These are phyloP conservation scores for Oxystoma pomonae DNA, from an alignment of 2,888 invertebrate species.

Conservation along the genomic window DNA sequence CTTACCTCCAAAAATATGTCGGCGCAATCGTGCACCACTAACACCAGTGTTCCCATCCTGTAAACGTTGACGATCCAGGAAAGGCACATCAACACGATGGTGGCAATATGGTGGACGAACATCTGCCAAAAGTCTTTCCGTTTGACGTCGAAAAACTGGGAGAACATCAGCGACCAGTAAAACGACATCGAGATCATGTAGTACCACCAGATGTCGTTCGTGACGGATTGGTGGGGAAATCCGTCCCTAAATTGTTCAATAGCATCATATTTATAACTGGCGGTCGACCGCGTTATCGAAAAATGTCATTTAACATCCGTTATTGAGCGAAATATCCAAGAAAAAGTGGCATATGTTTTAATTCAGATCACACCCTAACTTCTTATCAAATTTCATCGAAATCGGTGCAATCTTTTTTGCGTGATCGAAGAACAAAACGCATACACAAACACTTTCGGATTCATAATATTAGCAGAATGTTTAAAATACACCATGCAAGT, in stretches of 20 bases:
- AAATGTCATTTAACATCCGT: too few relatives aligned
- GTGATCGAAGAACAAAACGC: too few relatives aligned
- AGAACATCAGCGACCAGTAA: conserved; percentile 91
- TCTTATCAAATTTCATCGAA: too few relatives aligned
- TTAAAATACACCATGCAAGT: too few relatives aligned
- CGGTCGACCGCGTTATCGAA: too few relatives aligned
- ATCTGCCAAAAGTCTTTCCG: conserved; percentile 97
- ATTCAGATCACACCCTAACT: too few relatives aligned
- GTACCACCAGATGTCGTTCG: conserved; percentile 90
- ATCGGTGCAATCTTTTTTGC: too few relatives aligned
- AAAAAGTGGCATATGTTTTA: too few relatives aligned
- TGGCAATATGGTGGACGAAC: conserved; percentile 96
- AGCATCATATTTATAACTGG: too few relatives aligned
- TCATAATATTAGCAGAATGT: too few relatives aligned
- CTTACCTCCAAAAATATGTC: conserved; percentile 83
- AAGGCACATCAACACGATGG: conserved; percentile 82
- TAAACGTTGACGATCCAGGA: conserved; percentile 95
- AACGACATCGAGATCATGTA: conserved; percentile 94
- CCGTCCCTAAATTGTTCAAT: conserved; percentile 45
- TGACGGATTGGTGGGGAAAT: conserved; percentile 66
- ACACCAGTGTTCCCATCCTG: conserved; percentile 85
- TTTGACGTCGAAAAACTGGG: conserved; percentile 91
- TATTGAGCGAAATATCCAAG: too few relatives aligned
- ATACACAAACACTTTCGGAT: too few relatives aligned
- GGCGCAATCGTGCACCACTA: conserved; percentile 83